Conservation (phyloP, 1,140 invertebrate genomes). For the Copidosoma floridanum region DNA sequence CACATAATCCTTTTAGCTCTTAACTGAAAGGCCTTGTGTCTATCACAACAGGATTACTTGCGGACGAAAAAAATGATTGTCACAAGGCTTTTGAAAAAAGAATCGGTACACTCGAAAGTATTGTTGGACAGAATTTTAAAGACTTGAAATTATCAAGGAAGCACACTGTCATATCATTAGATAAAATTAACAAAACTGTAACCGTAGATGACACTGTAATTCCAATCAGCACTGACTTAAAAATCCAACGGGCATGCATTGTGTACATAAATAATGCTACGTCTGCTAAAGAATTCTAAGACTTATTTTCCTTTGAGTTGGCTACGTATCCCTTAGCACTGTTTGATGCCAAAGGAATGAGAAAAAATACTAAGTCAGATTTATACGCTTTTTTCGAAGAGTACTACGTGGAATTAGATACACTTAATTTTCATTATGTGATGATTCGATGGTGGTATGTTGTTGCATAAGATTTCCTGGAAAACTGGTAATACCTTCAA, state of each 20-base stretch:
- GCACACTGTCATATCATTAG: conserved; percentile 18
- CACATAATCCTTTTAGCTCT: conserved; percentile 28
- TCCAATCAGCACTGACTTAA: no score
- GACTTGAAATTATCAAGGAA: conserved; percentile 23
- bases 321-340: conserved; percentile 30
- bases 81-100: conserved; percentile 21
- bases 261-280: no score
- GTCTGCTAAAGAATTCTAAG: conserved; percentile 27
- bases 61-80: conserved; percentile 26
- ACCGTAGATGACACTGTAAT: conserved; percentile 28
- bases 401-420: background rate
- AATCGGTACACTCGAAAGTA: background rate
- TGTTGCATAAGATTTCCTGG: conserved; percentile 25
- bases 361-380: conserved; percentile 29
- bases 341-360: conserved; percentile 30
- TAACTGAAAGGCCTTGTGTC: background rate
- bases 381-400: conserved; percentile 29
- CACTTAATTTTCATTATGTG: conserved; percentile 2
- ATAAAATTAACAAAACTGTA: conserved; percentile 22
- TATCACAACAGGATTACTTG: conserved; percentile 27
- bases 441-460: conserved; percentile 32
- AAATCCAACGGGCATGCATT: no score
- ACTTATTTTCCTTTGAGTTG: conserved; percentile 33
- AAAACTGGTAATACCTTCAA: background rate
- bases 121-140: background rate